Conservation (phyloP, 2,797 vertebrate species). For the Lophura swinhoii region DNA sequence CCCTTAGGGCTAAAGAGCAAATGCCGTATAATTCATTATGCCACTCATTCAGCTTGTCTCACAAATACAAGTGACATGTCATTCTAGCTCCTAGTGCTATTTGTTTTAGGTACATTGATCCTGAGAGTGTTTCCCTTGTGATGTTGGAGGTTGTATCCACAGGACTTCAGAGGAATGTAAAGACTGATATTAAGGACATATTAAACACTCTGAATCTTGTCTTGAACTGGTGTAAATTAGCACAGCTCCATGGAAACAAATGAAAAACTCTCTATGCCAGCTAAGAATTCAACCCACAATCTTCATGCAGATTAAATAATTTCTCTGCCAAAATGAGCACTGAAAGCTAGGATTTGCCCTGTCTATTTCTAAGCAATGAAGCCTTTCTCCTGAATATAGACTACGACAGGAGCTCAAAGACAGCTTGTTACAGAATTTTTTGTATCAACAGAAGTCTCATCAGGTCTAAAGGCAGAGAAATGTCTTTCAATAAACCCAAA, state of each 20-base stretch:
- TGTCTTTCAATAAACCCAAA: background rate
- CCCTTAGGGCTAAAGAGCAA: background rate
- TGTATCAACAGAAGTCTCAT: background rate
- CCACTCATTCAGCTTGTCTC: background rate
- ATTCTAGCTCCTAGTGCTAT: background rate
- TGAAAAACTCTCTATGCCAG: background rate
- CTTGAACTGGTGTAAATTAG: constrained; percentile 42
- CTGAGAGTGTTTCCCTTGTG: background rate
- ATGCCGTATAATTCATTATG: background rate
- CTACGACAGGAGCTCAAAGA: background rate
- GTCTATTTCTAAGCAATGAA: background rate
- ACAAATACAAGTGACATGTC: background rate
- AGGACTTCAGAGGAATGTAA: background rate
- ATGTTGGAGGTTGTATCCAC: background rate
- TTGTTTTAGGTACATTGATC: background rate
- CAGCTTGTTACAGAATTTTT: background rate
- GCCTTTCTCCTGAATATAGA: background rate
- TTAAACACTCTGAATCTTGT: constrained; percentile 28
- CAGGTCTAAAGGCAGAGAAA: background rate
- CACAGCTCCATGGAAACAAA: constrained; percentile 46
- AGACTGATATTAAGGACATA: constrained; percentile 4
- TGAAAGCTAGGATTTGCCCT: constrained; percentile 4
- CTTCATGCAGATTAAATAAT: background rate
- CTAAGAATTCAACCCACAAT: constrained; percentile 24
- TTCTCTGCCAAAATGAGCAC: background rate